Evolutionary conservation across 2,888 invertebrate species (phyloP), one percentile per base, ranked within the genome.

Genomic region (Baccha elongata): DNA sequence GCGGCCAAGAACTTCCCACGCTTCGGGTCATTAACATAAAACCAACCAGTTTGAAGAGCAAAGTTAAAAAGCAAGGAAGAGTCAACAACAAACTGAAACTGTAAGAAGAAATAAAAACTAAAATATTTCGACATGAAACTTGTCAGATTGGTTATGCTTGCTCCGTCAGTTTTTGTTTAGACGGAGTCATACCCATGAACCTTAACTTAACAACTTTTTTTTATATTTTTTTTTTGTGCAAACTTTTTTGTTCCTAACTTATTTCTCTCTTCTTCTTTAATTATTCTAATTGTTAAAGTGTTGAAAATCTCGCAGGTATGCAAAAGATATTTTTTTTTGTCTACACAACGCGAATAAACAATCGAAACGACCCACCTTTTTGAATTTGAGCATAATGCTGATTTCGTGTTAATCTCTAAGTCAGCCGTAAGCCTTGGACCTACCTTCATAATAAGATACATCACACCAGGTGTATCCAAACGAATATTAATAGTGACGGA

Each of bases 1-100:
- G 62, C 62, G n/a, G 35, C 29, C 35, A 29, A 58, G 55, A 74
- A 69, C 68, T 75, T 79, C 80, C 80, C 80, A 80, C 80, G 68
- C 74, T 64, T 23, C n/a, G 17, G 53, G 13, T 29, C 50, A 74
- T 69, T 68, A 48, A 74, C 64, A 68, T 58, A 44, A 48, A 13
- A 21, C 17, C n/a, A 21, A 37, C 26, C 15, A 48, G 64, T 32
- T n/a, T 1, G 52, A 23, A 64, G 48, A 68, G 19, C 40, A 50
- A 73, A 23, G 10, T 29, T 29, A 0, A 37, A n/a, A 8, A 13
- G 17, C 11, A 29, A 53, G 7, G n/a, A 60, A 23, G 32, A 13
- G 42, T 19, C 2, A 60, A 40, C 21, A 40, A 44, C 37, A 42
- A 37, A 29, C 46, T 26, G 71, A 55, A 55, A 44, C 40, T 65